Conservation (phyloP, 2,888 invertebrate genomes). For the Leucophora obtusa region DNA sequence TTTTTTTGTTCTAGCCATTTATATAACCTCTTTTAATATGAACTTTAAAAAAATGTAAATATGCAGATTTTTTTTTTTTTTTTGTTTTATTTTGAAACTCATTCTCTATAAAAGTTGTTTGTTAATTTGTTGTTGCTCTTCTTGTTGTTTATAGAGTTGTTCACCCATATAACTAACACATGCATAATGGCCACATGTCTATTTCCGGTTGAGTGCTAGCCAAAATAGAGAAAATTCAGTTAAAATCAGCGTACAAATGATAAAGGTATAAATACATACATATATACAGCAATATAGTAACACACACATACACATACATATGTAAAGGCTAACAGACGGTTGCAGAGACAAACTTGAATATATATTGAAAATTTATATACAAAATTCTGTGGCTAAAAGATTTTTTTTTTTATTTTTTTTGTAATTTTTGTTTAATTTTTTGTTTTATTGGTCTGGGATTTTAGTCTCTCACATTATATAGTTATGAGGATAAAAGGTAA, state of each 20-base stretch:
- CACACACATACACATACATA: not conserved
- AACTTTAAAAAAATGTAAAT: constrained; percentile 23
- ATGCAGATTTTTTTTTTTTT: constrained; percentile 29
- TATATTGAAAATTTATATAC: constrained; percentile 48
- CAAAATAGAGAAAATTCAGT: constrained; percentile 63
- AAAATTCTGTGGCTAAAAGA: constrained; percentile 41
- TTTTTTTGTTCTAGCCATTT: constrained; percentile 33
- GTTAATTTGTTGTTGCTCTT: constrained; percentile 41
- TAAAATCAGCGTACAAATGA: constrained; percentile 60
- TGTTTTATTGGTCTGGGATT: constrained; percentile 8
- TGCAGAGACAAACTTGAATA: constrained; percentile 28
- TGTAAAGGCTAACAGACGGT: not conserved
- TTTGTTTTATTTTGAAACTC: constrained; percentile 12
- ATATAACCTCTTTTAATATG: constrained; percentile 37
- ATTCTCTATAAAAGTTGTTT: constrained; percentile 47
- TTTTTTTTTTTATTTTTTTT: constrained; percentile 17
- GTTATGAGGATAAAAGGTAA: constrained; percentile 37
- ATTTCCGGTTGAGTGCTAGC: constrained; percentile 66
- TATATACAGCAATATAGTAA: not conserved
- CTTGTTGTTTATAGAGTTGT: constrained; percentile 56
- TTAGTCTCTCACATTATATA: constrained; percentile 8
- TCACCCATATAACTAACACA: constrained; percentile 62
- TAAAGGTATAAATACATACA: constrained; percentile 40
- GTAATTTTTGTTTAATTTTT: not conserved
- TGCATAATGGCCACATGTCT: constrained; percentile 66